Evolutionary conservation across 2,797 vertebrate genomes (phyloP).

Genomic region (Rousettus madagascariensis): DNA sequence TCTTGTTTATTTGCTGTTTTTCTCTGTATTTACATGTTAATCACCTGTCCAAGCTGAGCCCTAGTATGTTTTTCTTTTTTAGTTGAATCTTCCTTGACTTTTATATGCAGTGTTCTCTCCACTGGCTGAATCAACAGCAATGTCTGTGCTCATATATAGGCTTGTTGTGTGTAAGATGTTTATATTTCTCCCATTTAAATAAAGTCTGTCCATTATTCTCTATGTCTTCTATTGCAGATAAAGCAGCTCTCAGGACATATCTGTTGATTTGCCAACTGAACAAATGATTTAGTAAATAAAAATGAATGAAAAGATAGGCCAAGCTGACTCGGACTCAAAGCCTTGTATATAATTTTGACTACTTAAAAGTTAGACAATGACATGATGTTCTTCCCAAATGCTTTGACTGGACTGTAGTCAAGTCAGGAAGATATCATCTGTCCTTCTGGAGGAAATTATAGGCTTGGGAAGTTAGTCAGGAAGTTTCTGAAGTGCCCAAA

Average conservation of each 20-base stretch:
- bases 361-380: neutral
- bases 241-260: neutral
- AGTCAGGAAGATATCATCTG: neutral
- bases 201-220: neutral
- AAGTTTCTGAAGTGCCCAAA: neutral
- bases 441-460: neutral
- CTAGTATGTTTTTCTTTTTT: neutral
- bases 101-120: neutral
- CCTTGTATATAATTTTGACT: neutral
- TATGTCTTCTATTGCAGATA: neutral
- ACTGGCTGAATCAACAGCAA: neutral
- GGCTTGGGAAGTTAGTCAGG: neutral
- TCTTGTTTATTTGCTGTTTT: neutral
- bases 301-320: neutral
- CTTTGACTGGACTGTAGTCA: neutral
- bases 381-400: neutral
- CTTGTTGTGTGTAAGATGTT: neutral
- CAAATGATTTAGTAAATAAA: neutral
- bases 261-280: neutral
- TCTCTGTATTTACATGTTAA: neutral
- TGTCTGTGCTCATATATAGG: neutral
- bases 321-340: neutral
- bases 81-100: neutral
- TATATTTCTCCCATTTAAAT: neutral
- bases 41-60: neutral